These are phyloP conservation scores for Petrocephalus microphthalmus DNA, from an alignment of 2,113 vertebrate species.

Conservation along the genomic window DNA sequence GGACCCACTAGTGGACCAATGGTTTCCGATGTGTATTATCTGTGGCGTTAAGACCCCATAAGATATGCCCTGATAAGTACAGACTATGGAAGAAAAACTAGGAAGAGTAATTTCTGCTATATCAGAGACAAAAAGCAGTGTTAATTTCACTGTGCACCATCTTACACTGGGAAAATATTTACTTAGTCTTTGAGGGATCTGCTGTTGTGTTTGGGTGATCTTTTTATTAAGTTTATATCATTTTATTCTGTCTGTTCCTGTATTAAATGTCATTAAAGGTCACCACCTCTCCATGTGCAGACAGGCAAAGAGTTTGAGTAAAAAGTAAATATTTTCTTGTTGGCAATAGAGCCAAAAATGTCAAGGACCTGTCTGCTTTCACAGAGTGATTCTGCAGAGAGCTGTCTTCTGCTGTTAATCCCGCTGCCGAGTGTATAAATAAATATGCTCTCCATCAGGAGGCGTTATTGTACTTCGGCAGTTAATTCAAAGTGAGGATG, in stretches of 20 bases:
- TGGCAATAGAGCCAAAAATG: background rate
- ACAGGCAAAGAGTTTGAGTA: background rate
- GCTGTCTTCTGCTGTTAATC: background rate
- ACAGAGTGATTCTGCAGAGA: background rate
- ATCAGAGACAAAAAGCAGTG: background rate
- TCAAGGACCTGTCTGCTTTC: background rate
- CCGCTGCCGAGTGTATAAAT: background rate
- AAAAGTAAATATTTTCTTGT: background rate
- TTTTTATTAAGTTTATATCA: conserved; percentile 10
- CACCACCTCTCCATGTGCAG: background rate
- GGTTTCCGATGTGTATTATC: background rate
- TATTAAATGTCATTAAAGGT: conserved; percentile 20
- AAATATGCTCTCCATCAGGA: background rate
- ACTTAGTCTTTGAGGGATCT: background rate
- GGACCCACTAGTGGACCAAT: background rate
- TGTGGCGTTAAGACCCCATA: background rate
- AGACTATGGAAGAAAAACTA: background rate
- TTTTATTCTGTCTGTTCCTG: conserved; percentile 4
- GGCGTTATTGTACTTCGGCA: background rate
- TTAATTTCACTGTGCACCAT: background rate
- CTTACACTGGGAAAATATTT: background rate
- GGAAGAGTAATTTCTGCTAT: background rate
- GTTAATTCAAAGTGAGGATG: background rate
- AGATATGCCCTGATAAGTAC: background rate
- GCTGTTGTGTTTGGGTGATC: background rate